These are phyloP conservation scores for Potorous gilbertii DNA, from an alignment of 2,797 vertebrate species.

Conservation along the genomic window DNA sequence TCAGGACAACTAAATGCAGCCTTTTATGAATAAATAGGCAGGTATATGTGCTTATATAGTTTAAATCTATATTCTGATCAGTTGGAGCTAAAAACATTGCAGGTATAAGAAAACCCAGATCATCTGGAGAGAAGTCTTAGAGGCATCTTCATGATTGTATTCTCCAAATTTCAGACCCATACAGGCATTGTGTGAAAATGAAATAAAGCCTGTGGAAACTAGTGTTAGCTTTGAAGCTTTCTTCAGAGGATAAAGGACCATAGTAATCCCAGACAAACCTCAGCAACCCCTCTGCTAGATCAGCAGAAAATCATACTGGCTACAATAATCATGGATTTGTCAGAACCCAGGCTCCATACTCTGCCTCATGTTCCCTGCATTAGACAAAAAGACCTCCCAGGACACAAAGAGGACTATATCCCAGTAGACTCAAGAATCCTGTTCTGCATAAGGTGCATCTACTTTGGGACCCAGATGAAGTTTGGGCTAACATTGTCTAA, in stretches of 20 bases:
- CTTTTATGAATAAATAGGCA: slow-evolving; percentile 39
- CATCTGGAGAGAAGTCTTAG: slow-evolving; percentile 20
- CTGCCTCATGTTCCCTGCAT: too few species aligned
- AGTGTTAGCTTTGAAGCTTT: too few species aligned
- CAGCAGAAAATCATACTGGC: too few species aligned
- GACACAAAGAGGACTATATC: neutral
- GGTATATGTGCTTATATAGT: neutral
- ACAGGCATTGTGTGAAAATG: neutral
- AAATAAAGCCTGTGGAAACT: too few species aligned
- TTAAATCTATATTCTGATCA: slow-evolving; percentile 54
- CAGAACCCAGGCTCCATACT: too few species aligned
- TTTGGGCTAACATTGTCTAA: neutral
- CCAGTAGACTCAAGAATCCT: neutral
- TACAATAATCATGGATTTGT: too few species aligned
- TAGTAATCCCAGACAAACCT: too few species aligned
- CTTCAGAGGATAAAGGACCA: too few species aligned
- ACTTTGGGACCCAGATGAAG: neutral
- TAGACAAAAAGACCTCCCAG: neutral
- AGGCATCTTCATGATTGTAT: neutral
- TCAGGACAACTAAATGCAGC: slow-evolving; percentile 1
- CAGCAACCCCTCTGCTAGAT: too few species aligned
- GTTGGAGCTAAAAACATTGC: slow-evolving; percentile 32
- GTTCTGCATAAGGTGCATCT: neutral
- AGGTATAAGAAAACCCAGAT: slow-evolving; percentile 53
- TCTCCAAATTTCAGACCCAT: neutral